phyloP scores from a whole-genome alignment of 2,797 vertebrate species.

The Sylvilagus floridanus region DNA sequence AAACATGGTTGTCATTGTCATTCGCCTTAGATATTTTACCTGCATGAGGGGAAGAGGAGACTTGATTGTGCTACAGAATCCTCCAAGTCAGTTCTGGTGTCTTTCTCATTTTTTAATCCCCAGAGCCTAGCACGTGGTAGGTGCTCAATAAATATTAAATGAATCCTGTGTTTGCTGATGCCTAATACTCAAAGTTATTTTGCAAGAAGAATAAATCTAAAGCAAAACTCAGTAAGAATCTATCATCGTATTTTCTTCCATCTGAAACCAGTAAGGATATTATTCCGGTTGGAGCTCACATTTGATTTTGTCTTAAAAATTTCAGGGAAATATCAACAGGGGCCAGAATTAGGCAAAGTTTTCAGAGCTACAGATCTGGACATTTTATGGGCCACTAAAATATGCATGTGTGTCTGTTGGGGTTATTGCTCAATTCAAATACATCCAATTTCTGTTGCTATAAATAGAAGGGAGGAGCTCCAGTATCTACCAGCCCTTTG shows the following conservation, averaged over 20 bases:
- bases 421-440: not conserved
- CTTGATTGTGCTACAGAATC: not conserved
- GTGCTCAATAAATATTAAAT: not conserved
- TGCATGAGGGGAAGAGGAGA: not conserved
- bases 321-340: not conserved
- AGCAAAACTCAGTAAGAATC: conserved; percentile 22
- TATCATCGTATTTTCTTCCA: not conserved
- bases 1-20: not conserved
- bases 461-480: not conserved
- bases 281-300: not conserved
- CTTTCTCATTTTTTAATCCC: not conserved
- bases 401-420: not conserved
- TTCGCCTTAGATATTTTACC: not conserved
- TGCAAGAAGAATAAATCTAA: not conserved
- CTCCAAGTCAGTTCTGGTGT: not conserved
- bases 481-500: not conserved
- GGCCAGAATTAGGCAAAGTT: not conserved
- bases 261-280: not conserved
- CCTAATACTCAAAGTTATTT: not conserved
- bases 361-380: not conserved
- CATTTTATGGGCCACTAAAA: not conserved
- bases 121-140: not conserved
- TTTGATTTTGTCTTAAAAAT: conserved; percentile 24
- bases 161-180: conserved; percentile 13
- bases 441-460: not conserved